These are phyloP conservation scores for Hesperia comma DNA, from an alignment of 2,888 invertebrate species.

Conservation along the genomic window DNA sequence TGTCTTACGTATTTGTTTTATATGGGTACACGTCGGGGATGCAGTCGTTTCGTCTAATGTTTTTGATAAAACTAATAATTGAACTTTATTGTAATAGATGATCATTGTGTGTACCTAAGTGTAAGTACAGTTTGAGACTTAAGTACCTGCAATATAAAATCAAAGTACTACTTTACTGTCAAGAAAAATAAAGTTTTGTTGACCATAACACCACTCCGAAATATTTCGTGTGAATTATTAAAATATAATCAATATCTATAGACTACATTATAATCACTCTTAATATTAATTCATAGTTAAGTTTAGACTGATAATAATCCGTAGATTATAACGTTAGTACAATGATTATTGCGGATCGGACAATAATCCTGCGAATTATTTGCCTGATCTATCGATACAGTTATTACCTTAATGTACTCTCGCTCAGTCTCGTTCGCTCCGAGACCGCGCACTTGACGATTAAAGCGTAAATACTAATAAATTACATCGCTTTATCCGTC, in stretches of 20 bases:
- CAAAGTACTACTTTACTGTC: too few species aligned
- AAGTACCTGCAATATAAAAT: too few species aligned
- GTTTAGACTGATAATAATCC: background rate
- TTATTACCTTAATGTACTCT: background rate
- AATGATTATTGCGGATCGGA: slow-evolving; percentile 1
- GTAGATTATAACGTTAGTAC: background rate
- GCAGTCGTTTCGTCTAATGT: too few species aligned
- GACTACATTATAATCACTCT: background rate
- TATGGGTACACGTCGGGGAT: too few species aligned
- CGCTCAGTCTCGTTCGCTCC: background rate
- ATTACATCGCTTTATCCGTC: slow-evolving; percentile 39
- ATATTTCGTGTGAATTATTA: too few species aligned
- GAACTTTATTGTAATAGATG: too few species aligned
- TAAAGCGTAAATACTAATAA: slow-evolving; percentile 38
- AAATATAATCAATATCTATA: background rate
- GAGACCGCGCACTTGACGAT: slow-evolving; percentile 16
- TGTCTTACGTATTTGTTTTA: background rate
- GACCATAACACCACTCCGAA: too few species aligned
- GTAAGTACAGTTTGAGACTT: too few species aligned
- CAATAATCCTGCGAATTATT: background rate
- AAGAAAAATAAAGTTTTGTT: too few species aligned
- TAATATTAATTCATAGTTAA: background rate
- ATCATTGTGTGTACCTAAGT: too few species aligned
- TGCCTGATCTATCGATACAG: background rate
- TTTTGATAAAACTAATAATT: too few species aligned